Evolutionary conservation across 2,113 vertebrate species (phyloP), one percentile per base, ranked within the genome.

Genomic region (Penelope pileata): DNA sequence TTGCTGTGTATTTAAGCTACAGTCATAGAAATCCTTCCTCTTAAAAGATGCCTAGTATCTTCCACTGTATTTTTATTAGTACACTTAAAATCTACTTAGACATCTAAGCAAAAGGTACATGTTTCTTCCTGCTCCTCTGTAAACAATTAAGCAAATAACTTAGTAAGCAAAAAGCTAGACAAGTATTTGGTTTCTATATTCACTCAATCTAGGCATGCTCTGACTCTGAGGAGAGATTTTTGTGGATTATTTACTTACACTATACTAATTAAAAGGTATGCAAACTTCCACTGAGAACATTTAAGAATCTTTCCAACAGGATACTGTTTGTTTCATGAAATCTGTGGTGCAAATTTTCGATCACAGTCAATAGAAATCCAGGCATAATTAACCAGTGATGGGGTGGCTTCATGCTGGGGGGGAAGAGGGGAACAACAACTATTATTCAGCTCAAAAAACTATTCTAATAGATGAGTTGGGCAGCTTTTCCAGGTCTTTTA

Each of bases 101-200:
- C 50, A 86, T 23, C 60, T 81, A 78, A 92, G 74, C 24, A 86
- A 90, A 96, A 83, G 8, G 18, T 72, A 27, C 12, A 80, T 86
- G 42, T 68, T 86, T 83, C 73, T 43, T 84, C 24, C 60, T 86
- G 69, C 15, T 76, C 9, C 64, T 68, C 63, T 80, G 48, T 45
- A 83, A 88, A 88, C 43, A 88, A 86, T 72, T 84, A 88, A 78
- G n/a, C n/a, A n/a, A 95, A 72, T 81, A 92, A 96, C 11, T 12
- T 32, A 91, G 85, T 47, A 32, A 67, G 19, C 42, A 83, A 69
- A 69, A 93, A 94, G 54, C 23, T 85, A 95, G 84, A 63, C n/a
- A 67, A 90, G 36, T 77, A 85, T 92, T 94, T 85, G 63, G 67
- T 95, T 91, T 90, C 84, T 77, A 36, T 42, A 64, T 14, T 73